Percentiles rank a stretch among this genome's conserved stretches.
Evolutionary conservation across 2,113 vertebrate genomes (phyloP).

Genomic region (Leucopsar rothschildi): DNA sequence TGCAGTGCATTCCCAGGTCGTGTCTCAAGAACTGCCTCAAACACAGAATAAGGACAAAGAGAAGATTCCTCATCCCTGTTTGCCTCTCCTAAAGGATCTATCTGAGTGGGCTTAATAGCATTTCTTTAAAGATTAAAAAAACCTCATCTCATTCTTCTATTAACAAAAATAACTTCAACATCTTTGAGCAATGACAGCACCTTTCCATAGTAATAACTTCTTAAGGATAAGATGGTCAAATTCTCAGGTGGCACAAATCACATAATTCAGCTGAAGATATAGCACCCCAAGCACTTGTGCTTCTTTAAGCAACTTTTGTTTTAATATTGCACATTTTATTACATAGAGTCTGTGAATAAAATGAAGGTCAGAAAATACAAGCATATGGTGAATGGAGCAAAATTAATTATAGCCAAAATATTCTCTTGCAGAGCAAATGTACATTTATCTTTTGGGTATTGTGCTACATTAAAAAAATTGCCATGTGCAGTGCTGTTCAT

Average conservation of each 20-base stretch:
- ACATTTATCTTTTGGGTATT: conserved; percentile 61
- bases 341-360: conserved; percentile 29
- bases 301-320: not conserved
- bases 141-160: not conserved
- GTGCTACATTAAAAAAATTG: not conserved
- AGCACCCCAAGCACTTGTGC: not conserved
- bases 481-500: conserved; percentile 25
- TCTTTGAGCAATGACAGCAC: not conserved
- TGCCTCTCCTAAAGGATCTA: not conserved
- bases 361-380: conserved; percentile 46
- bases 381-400: conserved; percentile 44
- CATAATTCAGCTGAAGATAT: not conserved
- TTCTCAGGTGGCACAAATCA: not conserved
- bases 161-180: not conserved
- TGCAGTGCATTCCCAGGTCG: not conserved
- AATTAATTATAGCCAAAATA: conserved; percentile 61
- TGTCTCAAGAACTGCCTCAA: not conserved
- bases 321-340: conserved; percentile 26
- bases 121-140: not conserved
- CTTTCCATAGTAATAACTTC: not conserved
- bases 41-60: not conserved
- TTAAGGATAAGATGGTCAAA: not conserved
- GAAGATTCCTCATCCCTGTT: not conserved
- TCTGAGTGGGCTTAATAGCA: not conserved
- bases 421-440: not conserved